Evolutionary conservation across 2,113 vertebrate genomes (phyloP).

Genomic region (Cervus canadensis): DNA sequence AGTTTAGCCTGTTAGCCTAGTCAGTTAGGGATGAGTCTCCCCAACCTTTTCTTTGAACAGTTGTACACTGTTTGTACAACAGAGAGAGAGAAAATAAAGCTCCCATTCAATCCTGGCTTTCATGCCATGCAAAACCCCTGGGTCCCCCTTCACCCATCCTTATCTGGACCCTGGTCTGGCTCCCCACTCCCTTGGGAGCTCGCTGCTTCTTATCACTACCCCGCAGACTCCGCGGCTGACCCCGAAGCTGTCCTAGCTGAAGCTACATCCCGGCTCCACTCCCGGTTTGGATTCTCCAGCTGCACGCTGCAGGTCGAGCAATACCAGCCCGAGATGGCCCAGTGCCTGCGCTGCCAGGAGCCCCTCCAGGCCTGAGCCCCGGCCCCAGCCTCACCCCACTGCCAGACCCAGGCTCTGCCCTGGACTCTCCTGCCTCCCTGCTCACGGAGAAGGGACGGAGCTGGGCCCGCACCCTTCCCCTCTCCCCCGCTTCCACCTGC

Average conservation of each 20-base stretch:
- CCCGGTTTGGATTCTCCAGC: slow-evolving; percentile 89
- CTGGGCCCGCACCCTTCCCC: background rate
- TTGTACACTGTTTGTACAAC: background rate
- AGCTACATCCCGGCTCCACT: slow-evolving; percentile 85
- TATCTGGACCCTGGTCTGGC: slow-evolving; percentile 4
- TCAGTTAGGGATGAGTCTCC: background rate
- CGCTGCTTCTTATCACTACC: slow-evolving; percentile 51
- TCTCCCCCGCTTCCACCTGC: background rate
- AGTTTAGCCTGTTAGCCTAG: background rate
- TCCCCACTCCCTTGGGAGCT: slow-evolving; percentile 26
- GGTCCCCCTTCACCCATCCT: background rate
- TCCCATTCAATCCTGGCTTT: background rate
- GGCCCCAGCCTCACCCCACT: background rate
- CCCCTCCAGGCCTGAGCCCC: slow-evolving; percentile 58
- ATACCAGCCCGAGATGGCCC: slow-evolving; percentile 86
- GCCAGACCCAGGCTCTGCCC: slow-evolving; percentile 39
- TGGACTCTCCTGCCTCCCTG: slow-evolving; percentile 10
- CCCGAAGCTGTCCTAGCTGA: slow-evolving; percentile 88
- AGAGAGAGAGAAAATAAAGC: background rate
- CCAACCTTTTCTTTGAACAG: background rate
- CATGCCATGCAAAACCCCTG: background rate
- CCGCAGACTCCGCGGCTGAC: slow-evolving; percentile 84
- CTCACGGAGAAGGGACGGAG: background rate
- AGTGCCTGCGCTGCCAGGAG: slow-evolving; percentile 85
- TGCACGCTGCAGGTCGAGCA: slow-evolving; percentile 94